Evolutionary conservation across 2,888 invertebrate species (phyloP).

Genomic region (Platerodrilus igneus): DNA sequence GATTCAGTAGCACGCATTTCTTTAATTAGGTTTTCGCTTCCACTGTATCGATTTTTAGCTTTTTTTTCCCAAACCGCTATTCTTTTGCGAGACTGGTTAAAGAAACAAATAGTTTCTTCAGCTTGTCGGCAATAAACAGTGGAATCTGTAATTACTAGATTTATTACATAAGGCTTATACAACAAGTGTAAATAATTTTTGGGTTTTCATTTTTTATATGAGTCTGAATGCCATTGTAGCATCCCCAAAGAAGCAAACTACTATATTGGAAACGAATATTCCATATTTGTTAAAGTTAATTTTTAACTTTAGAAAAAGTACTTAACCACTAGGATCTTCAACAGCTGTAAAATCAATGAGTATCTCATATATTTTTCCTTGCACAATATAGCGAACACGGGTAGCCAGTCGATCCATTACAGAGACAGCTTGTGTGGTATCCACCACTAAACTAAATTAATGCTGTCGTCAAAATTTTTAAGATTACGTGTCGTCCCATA

Average conservation of each 20-base stretch:
- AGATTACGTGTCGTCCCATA: too few species aligned
- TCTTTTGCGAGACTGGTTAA: slow-evolving; percentile 1
- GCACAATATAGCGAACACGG: slow-evolving; percentile 1
- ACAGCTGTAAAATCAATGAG: neutral
- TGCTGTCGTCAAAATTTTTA: neutral
- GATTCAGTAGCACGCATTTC: too few species aligned
- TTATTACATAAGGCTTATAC: neutral
- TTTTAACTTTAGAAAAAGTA: neutral
- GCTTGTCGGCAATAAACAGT: neutral
- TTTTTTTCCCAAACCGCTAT: neutral
- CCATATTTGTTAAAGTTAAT: neutral
- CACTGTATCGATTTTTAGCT: neutral
- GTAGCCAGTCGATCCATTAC: neutral
- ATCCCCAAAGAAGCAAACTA: neutral
- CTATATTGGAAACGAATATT: neutral
- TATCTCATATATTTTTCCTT: neutral
- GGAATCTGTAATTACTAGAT: too few species aligned
- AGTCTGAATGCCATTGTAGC: neutral
- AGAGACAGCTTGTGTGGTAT: slow-evolving; percentile 1
- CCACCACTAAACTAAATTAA: too few species aligned
- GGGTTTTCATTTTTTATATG: neutral
- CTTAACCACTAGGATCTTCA: slow-evolving; percentile 1
- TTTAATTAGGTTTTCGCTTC: neutral
- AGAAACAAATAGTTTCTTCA: neutral
- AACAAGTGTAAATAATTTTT: neutral